Evolutionary conservation across 2,797 vertebrate genomes (phyloP), one percentile per base, ranked within the genome.

Genomic region (Acipenser transmontanus): DNA sequence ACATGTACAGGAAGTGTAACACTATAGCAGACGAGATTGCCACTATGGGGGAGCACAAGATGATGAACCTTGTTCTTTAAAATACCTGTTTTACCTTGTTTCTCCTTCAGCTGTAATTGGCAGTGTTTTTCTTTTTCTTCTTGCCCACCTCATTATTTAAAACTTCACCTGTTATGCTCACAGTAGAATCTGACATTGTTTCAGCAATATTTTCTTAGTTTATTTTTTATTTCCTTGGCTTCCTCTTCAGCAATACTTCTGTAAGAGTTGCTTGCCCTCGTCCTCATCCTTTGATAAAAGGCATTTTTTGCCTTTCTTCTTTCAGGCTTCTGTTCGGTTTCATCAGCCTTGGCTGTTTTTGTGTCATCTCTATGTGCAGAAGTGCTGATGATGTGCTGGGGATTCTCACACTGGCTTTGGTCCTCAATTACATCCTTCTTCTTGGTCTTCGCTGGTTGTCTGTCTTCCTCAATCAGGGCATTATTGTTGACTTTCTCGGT

Each of bases 61-160:
- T 34, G 34, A 34, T 34, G 34, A 34, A 34, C 34, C 34, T 34
- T 34, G 34, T 34, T 0, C 34, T 34, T 34, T 34, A 34, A 34
- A 34, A 34, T 34, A 34, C 34, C 13, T 4, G 47, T 57, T 13
- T 71, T 69, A 92, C 90, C 89, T 89, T 70, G 76, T 76, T 77
- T 93, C 89, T 48, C 75, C 78, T 65, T 93, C 88, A 66, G 78
- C 74, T 59, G 75, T 70, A 13, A 75, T 69, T 54, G 84, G 76
- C 66, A 9, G 89, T 81, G 80, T 94, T 95, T 72, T 93, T 95
- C 86, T 93, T 97, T 77, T 93, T 97, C 76, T 93, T 96, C 81
- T 92, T 97, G 64, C 87, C 83, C 7, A 80, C 72, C 62, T 95
- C 89, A 76, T 86, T 93, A 69, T 88, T 93, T 66, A 93, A 66